phyloP scores from a whole-genome alignment of 1,140 invertebrate species.

The Atta texana region DNA sequence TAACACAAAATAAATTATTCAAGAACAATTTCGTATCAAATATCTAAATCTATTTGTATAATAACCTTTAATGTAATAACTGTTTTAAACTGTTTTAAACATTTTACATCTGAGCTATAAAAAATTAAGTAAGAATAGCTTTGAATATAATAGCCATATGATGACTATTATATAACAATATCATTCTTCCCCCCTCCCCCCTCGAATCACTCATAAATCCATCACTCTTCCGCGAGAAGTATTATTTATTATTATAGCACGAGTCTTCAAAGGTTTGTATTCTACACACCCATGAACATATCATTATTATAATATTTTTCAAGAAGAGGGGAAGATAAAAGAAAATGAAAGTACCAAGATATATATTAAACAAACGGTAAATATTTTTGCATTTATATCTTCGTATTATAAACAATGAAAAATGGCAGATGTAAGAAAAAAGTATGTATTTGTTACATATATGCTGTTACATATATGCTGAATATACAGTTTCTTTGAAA shows the following conservation, averaged over 20 bases:
- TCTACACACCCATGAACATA: background rate
- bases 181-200: no score
- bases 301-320: slow-evolving; percentile 21
- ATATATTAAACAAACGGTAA: background rate
- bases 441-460: background rate
- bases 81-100: background rate
- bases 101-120: background rate
- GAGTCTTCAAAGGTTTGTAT: slow-evolving; percentile 11
- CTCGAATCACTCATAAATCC: slow-evolving; percentile 43
- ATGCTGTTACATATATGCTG: background rate
- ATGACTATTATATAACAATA: slow-evolving; percentile 51
- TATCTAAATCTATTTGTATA: no score
- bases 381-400: slow-evolving; percentile 4
- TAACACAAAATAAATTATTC: background rate
- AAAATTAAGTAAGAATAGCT: slow-evolving; percentile 4
- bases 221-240: slow-evolving; percentile 2
- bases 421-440: background rate
- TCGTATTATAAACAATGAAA: background rate
- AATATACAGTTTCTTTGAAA: background rate
- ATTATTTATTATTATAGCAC: slow-evolving; percentile 61
- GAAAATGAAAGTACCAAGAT: background rate
- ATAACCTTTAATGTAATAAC: background rate
- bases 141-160: background rate
- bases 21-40: no score
- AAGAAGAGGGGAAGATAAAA: background rate